Percentiles rank a stretch among this genome's conserved stretches.
These are phyloP conservation scores for Pagetopsis macropterus DNA, from an alignment of 2,797 vertebrate genomes.

Conservation along the genomic window DNA sequence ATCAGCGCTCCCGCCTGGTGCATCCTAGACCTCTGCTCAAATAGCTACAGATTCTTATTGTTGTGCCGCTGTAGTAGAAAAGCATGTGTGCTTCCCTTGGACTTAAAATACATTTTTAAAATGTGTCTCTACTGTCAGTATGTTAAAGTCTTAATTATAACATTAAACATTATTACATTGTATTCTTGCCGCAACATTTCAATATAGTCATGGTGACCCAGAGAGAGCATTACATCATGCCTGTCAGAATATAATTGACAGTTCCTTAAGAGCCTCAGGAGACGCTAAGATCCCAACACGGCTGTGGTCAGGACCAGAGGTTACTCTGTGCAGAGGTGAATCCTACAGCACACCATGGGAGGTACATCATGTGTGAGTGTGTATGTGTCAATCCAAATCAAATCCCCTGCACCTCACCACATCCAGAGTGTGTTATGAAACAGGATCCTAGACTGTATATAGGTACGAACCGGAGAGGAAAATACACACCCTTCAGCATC, in stretches of 20 bases:
- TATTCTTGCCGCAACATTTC: slow-evolving; percentile 37
- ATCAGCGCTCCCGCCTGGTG: slow-evolving; percentile 56
- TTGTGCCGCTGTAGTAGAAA: slow-evolving; percentile 52
- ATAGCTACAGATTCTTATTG: slow-evolving; percentile 56
- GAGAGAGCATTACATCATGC: slow-evolving; percentile 61
- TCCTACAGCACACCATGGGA: slow-evolving; percentile 25
- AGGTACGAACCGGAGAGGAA: slow-evolving; percentile 69
- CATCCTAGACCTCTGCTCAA: slow-evolving; percentile 52
- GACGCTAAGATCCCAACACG: slow-evolving; percentile 41
- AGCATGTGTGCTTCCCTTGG: slow-evolving; percentile 54
- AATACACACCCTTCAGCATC: slow-evolving; percentile 78
- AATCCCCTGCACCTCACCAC: slow-evolving; percentile 26
- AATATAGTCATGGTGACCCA: slow-evolving; percentile 33
- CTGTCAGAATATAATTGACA: slow-evolving; percentile 36
- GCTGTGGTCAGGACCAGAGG: slow-evolving; percentile 53
- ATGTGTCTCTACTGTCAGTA: slow-evolving; percentile 14
- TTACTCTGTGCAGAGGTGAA: slow-evolving; percentile 57
- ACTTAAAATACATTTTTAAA: slow-evolving; percentile 26
- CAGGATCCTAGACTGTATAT: slow-evolving; percentile 65
- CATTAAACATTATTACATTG: slow-evolving; percentile 12
- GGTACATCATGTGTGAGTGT: slow-evolving; percentile 26
- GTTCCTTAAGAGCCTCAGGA: slow-evolving; percentile 51
- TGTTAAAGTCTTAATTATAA: slow-evolving; percentile 1
- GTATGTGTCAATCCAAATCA: slow-evolving; percentile 38
- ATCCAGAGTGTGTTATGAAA: slow-evolving; percentile 71